These are phyloP conservation scores for Fissipunctia ypsillon DNA, from an alignment of 2,888 invertebrate species.

Conservation along the genomic window DNA sequence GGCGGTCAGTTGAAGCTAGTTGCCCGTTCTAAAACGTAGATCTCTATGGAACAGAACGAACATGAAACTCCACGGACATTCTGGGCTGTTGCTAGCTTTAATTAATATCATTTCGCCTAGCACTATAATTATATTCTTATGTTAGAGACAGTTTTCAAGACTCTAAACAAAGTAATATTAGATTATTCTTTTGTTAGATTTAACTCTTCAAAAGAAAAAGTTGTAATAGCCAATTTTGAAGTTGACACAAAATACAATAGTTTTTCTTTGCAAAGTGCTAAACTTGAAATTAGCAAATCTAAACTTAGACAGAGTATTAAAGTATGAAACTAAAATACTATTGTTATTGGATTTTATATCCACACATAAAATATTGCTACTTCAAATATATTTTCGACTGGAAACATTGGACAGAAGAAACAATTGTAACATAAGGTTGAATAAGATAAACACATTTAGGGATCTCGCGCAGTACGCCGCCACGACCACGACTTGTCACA, in stretches of 20 bases:
- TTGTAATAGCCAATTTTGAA: constrained; percentile 48
- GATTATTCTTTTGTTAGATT: constrained; percentile 36
- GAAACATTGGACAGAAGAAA: not conserved
- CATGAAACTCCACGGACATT: not conserved
- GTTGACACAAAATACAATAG: constrained; percentile 36
- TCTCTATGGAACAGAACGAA: too few species aligned
- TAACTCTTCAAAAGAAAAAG: constrained; percentile 36
- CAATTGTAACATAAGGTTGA: not conserved
- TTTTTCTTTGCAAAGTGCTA: constrained; percentile 29
- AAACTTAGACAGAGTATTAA: constrained; percentile 22
- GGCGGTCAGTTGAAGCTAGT: not conserved
- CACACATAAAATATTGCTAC: not conserved
- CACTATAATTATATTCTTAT: not conserved
- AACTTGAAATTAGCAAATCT: constrained; percentile 36
- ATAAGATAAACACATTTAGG: not conserved
- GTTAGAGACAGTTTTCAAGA: not conserved
- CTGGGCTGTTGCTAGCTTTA: not conserved
- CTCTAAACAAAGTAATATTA: constrained; percentile 12
- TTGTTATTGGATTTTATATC: constrained; percentile 16
- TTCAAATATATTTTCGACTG: not conserved
- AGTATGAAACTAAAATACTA: not conserved
- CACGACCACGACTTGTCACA: not conserved
- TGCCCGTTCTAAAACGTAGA: not conserved
- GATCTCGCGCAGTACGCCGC: not conserved
- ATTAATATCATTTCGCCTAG: not conserved